These are phyloP conservation scores for Myathropa florea DNA, from an alignment of 2,888 invertebrate genomes.

Conservation along the genomic window DNA sequence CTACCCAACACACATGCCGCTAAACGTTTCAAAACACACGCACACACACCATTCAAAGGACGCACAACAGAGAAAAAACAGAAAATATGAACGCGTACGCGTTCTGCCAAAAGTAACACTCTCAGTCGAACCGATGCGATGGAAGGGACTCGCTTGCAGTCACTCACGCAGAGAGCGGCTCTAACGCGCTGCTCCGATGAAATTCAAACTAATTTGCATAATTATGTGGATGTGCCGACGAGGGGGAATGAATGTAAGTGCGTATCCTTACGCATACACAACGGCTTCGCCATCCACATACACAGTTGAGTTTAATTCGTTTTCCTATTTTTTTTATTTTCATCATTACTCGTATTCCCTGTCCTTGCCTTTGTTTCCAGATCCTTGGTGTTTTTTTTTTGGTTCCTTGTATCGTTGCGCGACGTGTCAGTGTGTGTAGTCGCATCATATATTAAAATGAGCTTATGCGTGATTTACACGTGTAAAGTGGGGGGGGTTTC, in stretches of 20 bases:
- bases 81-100: neutral
- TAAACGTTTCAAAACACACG: conserved; percentile 13
- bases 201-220: conserved; percentile 67
- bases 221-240: conserved; percentile 61
- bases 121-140: neutral
- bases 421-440: conserved; percentile 57
- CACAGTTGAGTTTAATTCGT: conserved; percentile 61
- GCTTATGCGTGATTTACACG: conserved; percentile 70
- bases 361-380: conserved; percentile 60
- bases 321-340: conserved; percentile 50
- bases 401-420: conserved; percentile 18
- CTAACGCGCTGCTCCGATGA: conserved; percentile 38
- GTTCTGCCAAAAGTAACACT: neutral
- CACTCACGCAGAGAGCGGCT: conserved; percentile 35
- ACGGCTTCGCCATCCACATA: conserved; percentile 41
- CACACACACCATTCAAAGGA: neutral
- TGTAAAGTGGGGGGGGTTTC: conserved; percentile 59
- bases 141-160: conserved; percentile 30
- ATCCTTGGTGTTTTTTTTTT: conserved; percentile 14
- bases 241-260: conserved; percentile 56
- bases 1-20: neutral
- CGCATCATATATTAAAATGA: conserved; percentile 67
- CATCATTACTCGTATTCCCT: conserved; percentile 49
- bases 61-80: neutral
- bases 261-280: conserved; percentile 55